Base-by-base conservation (phyloP, 2,113 vertebrate genomes). In the Forbesichthys agassizii region DNA sequence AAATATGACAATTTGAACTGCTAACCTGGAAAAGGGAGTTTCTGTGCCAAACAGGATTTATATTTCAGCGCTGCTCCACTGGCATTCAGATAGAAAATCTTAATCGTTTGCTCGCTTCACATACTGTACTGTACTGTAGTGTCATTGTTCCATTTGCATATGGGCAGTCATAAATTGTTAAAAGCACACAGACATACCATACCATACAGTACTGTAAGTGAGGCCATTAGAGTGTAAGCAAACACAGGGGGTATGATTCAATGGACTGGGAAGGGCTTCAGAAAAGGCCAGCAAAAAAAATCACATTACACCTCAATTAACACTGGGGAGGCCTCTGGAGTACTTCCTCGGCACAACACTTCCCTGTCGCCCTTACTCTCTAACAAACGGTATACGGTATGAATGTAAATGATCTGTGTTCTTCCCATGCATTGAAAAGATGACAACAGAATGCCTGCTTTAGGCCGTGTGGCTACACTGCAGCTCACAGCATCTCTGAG, bases 281-380 rank as follows among this genome's bases (percentile, higher is more conserved):
- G 58, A 71, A 81, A 81, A 71, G 65, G 67, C 75, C 81, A 62
- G 78, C 84, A 85, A 87, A 88, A 90, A 83, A 90, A 88, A 89
- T 83, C 75, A 77, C 79, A 86, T 85, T 80, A 88, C 79, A 87
- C 82, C 84, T 84, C 81, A 85, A 85, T 90, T 90, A 90, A 87
- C 84, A 86, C 78, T 63, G 58, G 27, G 9, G 54, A 83, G 61
- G 76, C 69, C 81, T 81, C 85, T 60, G 63, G 81, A 76, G 82
- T 75, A 60, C 63, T 85, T 72, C 16, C 82, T 27, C 53, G 64
- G 83, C 75, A 48, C 72, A 7, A 16, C 60, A 11, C 36, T 9
- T 13, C 16, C 36, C 6, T 16, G 13, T 64, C 20, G 33, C 58
- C n/a, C 60, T 16, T 8, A 16, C 73, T 69, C 69, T 27, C 72